Evolutionary conservation across 2,888 invertebrate species (phyloP).

Genomic region (Eupithecia tripunctaria): DNA sequence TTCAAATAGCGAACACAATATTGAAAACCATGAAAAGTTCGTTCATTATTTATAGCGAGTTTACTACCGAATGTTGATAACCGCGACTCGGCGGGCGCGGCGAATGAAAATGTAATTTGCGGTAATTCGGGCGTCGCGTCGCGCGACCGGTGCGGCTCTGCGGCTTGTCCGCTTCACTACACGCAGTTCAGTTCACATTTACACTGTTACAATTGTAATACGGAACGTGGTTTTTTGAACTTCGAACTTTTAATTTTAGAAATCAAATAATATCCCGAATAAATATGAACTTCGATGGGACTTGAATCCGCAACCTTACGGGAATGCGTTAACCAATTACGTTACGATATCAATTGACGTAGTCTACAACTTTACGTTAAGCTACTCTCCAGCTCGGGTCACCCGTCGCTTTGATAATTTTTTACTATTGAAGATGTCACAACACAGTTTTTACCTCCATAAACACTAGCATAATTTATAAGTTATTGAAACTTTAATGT

Average conservation of each 20-base stretch:
- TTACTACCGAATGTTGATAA: constrained; percentile 31
- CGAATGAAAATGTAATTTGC: constrained; percentile 79
- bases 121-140: constrained; percentile 63
- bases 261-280: no score
- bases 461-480: no score
- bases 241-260: neutral
- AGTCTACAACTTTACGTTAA: no score
- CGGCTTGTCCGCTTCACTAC: constrained; percentile 61
- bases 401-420: no score
- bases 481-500: no score
- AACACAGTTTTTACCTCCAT: no score
- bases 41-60: constrained; percentile 31
- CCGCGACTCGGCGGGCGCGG: constrained; percentile 53
- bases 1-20: neutral
- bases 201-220: neutral
- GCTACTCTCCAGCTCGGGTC: no score
- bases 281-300: no score
- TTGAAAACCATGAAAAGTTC: constrained; percentile 16
- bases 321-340: no score
- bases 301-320: no score
- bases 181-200: constrained; percentile 41
- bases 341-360: no score
- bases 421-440: no score
- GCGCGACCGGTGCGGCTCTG: constrained; percentile 48
- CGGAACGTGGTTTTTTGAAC: neutral